Conservation (phyloP, 2,113 vertebrate species). For the Ictidomys tridecemlineatus region DNA sequence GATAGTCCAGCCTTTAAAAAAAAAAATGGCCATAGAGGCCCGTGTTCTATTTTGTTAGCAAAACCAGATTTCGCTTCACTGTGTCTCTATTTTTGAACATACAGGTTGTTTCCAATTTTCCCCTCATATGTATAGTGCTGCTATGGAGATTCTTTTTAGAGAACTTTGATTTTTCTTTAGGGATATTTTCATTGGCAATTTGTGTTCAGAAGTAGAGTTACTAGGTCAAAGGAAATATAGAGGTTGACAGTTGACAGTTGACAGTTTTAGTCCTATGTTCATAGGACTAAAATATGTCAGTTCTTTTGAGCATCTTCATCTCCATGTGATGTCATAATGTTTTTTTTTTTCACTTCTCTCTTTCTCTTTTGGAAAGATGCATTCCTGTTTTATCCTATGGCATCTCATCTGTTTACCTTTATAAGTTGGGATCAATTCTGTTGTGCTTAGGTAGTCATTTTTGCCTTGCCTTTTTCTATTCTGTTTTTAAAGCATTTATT, state of each 20-base stretch:
- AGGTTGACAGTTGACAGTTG: not conserved
- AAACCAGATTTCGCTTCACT: conserved; percentile 58
- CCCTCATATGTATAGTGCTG: conserved; percentile 14
- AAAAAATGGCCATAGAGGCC: not conserved
- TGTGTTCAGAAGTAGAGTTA: conserved; percentile 52
- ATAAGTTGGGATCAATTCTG: conserved; percentile 45
- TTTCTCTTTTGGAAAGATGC: not conserved
- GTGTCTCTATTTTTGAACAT: conserved; percentile 66
- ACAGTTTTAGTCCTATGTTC: not conserved
- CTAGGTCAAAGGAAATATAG: conserved; percentile 3
- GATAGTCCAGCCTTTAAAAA: not conserved
- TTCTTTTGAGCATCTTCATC: conserved; percentile 30
- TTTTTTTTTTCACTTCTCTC: conserved; percentile 14
- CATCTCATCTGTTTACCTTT: conserved; percentile 33
- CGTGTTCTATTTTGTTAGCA: conserved; percentile 56
- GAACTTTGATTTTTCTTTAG: conserved; percentile 50
- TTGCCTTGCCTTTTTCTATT: conserved; percentile 66
- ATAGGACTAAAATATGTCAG: not conserved
- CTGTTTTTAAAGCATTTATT: conserved; percentile 59
- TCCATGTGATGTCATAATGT: not conserved
- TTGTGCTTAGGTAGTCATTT: conserved; percentile 42
- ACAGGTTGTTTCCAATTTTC: conserved; percentile 69
- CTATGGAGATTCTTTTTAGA: conserved; percentile 61
- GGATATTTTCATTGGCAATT: conserved; percentile 16
- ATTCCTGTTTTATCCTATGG: not conserved